phyloP scores from a whole-genome alignment of 2,888 invertebrate species.

The Proisotoma minuta region DNA sequence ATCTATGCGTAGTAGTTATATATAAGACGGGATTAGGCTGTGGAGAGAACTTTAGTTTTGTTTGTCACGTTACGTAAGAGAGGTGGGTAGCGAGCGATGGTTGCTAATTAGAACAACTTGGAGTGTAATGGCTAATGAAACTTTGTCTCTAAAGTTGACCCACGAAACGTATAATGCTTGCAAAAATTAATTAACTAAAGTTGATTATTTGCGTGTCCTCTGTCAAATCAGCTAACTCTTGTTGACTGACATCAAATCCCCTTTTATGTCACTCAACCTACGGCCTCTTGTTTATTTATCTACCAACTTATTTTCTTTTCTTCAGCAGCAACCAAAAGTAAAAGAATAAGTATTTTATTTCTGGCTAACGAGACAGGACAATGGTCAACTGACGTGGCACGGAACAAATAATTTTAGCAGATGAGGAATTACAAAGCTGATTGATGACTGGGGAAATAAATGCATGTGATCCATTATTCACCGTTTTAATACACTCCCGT shows the following conservation, averaged over 20 bases:
- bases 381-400: too few species aligned
- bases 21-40: background rate
- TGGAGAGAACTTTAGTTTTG: background rate
- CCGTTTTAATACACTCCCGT: too few species aligned
- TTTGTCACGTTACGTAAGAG: background rate
- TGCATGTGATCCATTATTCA: too few species aligned
- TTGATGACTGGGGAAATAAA: too few species aligned
- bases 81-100: background rate
- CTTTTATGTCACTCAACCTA: conserved; percentile 1
- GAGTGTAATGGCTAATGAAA: background rate
- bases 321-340: too few species aligned
- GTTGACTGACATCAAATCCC: conserved; percentile 4
- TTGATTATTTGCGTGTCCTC: conserved; percentile 3
- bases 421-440: too few species aligned
- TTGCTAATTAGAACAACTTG: conserved; percentile 2
- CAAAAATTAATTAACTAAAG: conserved; percentile 6
- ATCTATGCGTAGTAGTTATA: too few species aligned
- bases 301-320: too few species aligned
- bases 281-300: too few species aligned
- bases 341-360: too few species aligned
- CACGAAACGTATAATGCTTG: background rate
- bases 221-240: conserved; percentile 5
- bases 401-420: too few species aligned
- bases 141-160: background rate
- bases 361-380: too few species aligned